Evolutionary conservation across 2,888 invertebrate genomes (phyloP), one percentile per base, ranked within the genome.

Genomic region (Arge pagana): DNA sequence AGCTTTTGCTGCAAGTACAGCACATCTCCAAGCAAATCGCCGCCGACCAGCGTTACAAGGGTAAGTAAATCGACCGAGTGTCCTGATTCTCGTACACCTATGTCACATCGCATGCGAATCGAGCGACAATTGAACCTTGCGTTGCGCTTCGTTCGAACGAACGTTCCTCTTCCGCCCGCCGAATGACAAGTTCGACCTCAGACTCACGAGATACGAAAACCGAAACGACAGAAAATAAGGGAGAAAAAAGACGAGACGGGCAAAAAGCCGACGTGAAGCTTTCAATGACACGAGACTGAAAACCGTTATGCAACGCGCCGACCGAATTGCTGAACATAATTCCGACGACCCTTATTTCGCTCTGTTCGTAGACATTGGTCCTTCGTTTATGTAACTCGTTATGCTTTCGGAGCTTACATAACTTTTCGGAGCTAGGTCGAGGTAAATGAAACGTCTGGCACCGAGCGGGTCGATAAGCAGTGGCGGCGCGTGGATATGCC

Each of bases 1-100:
- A 96, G 78, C 81, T 96, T 63, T 84, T 96, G 57, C 83, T 96
- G 61, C 96, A 96, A 81, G 95, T 96, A 61, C 96, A 96, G 81
- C 91, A 91, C 80, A 89, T 93, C 61, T 92, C 90, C 68, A 94
- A 93, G 80, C 93, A 94, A 80, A 91, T 95, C 66, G 64, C 89
- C 4, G 85, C 84, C 59, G 89, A 90, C 59, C 81, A 93, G 71
- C 89, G 90, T 67, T 99, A 99, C 82, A 96, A 96, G 85, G 89
- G 89, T 89, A 69, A 82, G 79, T 74, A 4, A 3, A 21, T 15
- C n/a, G 7, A 2, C 6, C n/a, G n/a, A n/a, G n/a, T n/a, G n/a
- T n/a, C n/a, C n/a, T n/a, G n/a, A n/a, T n/a, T n/a, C n/a, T n/a
- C n/a, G 23, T 6, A 35, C 30, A 30, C 33, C 18, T 26, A 36